phyloP scores from a whole-genome alignment of 2,888 invertebrate genomes.

The Euphydryas editha region DNA sequence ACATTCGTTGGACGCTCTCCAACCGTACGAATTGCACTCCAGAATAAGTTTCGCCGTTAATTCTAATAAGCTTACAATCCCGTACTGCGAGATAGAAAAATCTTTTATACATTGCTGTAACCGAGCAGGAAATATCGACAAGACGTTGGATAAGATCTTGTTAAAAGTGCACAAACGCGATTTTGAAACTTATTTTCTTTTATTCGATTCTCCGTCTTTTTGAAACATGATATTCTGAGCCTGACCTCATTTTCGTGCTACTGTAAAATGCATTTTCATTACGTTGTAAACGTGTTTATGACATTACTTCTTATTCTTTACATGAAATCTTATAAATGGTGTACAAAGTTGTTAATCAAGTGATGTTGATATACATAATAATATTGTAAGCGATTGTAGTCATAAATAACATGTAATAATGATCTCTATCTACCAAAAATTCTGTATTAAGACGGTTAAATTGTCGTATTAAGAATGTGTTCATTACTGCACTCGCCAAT shows the following conservation, averaged over 20 bases:
- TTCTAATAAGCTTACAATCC: constrained; percentile 9
- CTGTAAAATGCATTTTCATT: constrained; percentile 1
- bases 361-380: no score
- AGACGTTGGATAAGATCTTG: background rate
- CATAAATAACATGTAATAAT: no score
- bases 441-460: no score
- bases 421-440: no score
- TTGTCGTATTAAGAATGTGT: no score
- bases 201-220: background rate
- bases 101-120: background rate
- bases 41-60: constrained; percentile 11
- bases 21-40: constrained; percentile 3
- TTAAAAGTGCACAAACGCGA: constrained; percentile 1
- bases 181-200: constrained; percentile 3
- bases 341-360: background rate
- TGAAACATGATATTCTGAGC: constrained; percentile 1
- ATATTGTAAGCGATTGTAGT: no score
- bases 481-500: no score
- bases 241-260: background rate
- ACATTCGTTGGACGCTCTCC: constrained; percentile 8
- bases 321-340: background rate
- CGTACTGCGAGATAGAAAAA: constrained; percentile 1
- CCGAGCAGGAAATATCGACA: background rate
- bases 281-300: background rate
- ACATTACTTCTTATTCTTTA: background rate